Evolutionary conservation across 2,888 invertebrate genomes (phyloP).

Genomic region (Pyrrhosoma nymphula): DNA sequence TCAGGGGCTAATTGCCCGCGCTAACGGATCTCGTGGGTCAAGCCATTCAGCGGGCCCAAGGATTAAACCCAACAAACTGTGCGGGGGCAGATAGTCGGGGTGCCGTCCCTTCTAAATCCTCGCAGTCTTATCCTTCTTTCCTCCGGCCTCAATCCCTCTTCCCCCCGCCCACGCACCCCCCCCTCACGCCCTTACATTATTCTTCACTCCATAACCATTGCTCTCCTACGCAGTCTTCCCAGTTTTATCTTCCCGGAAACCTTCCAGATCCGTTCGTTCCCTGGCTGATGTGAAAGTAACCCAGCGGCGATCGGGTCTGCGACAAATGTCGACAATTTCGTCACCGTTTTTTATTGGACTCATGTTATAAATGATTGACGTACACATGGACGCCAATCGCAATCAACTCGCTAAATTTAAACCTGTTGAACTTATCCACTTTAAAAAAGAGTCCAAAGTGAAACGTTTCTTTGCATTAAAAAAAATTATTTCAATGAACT

Average conservation of each 20-base stretch:
- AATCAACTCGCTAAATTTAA: too few species aligned
- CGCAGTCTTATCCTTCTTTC: too few species aligned
- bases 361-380: too few species aligned
- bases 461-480: too few species aligned
- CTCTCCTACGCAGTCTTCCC: not conserved
- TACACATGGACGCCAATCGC: too few species aligned
- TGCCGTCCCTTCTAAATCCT: constrained; percentile 15
- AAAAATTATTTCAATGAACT: too few species aligned
- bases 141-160: not conserved
- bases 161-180: not conserved
- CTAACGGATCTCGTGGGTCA: constrained; percentile 25
- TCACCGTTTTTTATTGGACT: too few species aligned
- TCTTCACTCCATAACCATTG: not conserved
- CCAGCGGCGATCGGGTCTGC: too few species aligned
- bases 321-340: too few species aligned
- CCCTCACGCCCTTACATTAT: not conserved
- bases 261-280: not conserved
- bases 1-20: constrained; percentile 51
- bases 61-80: constrained; percentile 38
- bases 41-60: constrained; percentile 54
- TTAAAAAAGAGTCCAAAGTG: too few species aligned
- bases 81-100: constrained; percentile 35
- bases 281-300: not conserved
- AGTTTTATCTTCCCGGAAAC: not conserved
- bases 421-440: too few species aligned